phyloP scores from a whole-genome alignment of 2,113 vertebrate species.

The Puntigrus tetrazona region DNA sequence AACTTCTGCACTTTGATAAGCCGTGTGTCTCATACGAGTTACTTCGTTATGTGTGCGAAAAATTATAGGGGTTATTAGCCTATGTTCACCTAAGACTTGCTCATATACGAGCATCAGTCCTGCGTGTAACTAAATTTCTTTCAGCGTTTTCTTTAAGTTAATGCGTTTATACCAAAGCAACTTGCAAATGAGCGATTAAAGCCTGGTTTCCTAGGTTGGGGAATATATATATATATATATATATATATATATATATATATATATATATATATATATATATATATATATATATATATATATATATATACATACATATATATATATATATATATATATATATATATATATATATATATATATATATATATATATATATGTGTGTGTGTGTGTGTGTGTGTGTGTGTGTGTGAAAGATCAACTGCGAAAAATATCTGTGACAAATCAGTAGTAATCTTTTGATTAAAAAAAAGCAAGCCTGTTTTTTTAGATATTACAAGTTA shows the following conservation, averaged over 20 bases:
- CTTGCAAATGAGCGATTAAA: neutral
- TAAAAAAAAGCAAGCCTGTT: neutral
- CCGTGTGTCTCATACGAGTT: neutral
- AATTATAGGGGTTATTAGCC: too few relatives aligned
- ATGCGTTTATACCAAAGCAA: neutral
- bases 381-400: too few relatives aligned
- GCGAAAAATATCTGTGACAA: too few relatives aligned
- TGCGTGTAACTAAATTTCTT: neutral
- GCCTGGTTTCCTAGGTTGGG: neutral
- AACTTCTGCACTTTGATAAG: neutral
- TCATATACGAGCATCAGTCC: neutral
- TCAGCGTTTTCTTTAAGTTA: neutral
- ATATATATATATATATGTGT: too few relatives aligned
- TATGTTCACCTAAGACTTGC: neutral
- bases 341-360: too few relatives aligned
- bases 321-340: too few relatives aligned
- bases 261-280: too few relatives aligned
- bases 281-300: too few relatives aligned
- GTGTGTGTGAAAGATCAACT: too few relatives aligned
- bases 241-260: neutral
- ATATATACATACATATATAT: too few relatives aligned
- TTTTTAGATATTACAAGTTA: neutral
- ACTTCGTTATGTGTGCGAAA: neutral
- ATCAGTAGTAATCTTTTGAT: neutral
- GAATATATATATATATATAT: neutral